Evolutionary conservation across 2,797 vertebrate genomes (phyloP).

Genomic region (Typhlichthys subterraneus): DNA sequence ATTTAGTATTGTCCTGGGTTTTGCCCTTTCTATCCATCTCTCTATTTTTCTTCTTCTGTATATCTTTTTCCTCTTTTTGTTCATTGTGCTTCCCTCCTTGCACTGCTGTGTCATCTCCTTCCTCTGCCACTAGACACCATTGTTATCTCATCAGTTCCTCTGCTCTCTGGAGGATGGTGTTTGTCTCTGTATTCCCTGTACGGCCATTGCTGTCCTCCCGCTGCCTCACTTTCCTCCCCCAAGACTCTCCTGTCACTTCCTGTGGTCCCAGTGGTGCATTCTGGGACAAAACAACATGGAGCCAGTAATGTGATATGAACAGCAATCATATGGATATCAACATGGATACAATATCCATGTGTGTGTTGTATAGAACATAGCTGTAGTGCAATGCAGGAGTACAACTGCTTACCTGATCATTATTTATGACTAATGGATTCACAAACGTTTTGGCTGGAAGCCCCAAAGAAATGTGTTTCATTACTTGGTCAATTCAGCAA

Average conservation of each 20-base stretch:
- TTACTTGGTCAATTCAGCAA: too few relatives aligned
- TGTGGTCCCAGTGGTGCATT: conserved; percentile 52
- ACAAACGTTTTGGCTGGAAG: too few relatives aligned
- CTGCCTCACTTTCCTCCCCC: conserved; percentile 51
- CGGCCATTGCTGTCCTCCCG: conserved; percentile 37
- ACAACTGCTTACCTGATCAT: background rate
- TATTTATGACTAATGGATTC: too few relatives aligned
- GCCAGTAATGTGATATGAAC: conserved; percentile 46
- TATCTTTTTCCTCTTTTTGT: background rate
- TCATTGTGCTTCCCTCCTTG: background rate
- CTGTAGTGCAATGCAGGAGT: background rate
- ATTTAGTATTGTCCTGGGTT: conserved; percentile 44
- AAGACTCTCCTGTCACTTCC: conserved; percentile 67
- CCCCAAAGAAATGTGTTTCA: too few relatives aligned
- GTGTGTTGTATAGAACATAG: conserved; percentile 15
- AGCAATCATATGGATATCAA: conserved; percentile 43
- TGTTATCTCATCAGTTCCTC: conserved; percentile 54
- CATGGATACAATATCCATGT: conserved; percentile 29
- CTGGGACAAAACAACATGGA: conserved; percentile 56
- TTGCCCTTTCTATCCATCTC: conserved; percentile 39
- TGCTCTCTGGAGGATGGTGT: conserved; percentile 57
- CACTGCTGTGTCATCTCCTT: background rate
- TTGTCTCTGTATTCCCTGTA: conserved; percentile 63
- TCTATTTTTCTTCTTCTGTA: conserved; percentile 45
- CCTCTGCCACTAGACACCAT: conserved; percentile 53